These are phyloP conservation scores for Rhagoletis zephyria DNA, from an alignment of 1,140 invertebrate genomes.

Conservation along the genomic window DNA sequence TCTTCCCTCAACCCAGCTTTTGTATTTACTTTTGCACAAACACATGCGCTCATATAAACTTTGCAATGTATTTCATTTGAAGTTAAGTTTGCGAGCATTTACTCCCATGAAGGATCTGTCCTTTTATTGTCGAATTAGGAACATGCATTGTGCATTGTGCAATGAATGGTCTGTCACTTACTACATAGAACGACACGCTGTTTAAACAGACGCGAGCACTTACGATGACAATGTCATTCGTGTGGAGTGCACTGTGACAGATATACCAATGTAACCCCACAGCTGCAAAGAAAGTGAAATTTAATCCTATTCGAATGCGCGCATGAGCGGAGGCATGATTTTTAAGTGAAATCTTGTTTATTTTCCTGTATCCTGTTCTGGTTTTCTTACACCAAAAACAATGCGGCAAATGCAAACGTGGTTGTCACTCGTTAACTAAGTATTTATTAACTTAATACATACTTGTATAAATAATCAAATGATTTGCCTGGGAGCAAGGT, in stretches of 20 bases:
- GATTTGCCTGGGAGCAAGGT: background rate
- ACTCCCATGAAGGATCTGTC: background rate
- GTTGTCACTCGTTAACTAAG: background rate
- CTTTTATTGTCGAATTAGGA: background rate
- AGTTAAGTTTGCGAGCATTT: too few relatives aligned
- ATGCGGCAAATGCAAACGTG: background rate
- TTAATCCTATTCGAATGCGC: background rate
- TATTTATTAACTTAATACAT: background rate
- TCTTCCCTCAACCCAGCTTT: too few relatives aligned
- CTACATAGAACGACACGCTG: background rate
- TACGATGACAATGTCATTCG: background rate
- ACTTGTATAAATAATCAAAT: background rate
- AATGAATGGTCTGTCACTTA: background rate
- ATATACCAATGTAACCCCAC: background rate
- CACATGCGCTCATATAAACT: too few relatives aligned
- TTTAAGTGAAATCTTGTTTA: background rate
- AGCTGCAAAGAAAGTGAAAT: slow-evolving; percentile 30
- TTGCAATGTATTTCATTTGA: too few relatives aligned
- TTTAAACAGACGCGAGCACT: too few relatives aligned
- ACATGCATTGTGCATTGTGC: background rate
- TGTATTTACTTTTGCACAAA: too few relatives aligned
- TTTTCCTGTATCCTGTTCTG: background rate
- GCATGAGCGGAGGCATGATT: background rate
- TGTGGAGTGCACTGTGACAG: background rate
- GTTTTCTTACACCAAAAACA: background rate